phyloP scores from a whole-genome alignment of 2,797 vertebrate species.

The Chelidonichthys spinosus region DNA sequence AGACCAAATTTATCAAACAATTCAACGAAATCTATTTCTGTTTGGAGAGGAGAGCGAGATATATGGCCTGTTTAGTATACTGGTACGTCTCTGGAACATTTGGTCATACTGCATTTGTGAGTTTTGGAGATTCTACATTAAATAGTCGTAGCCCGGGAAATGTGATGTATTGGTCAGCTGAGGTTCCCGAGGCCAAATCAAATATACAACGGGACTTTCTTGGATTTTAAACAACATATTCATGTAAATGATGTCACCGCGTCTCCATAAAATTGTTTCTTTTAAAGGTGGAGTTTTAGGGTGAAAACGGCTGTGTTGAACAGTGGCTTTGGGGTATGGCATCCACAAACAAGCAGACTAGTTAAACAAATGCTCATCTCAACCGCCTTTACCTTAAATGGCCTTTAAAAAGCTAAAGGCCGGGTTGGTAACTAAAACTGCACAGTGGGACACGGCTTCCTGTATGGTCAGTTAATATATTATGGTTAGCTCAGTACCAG shows the following conservation, averaged over 20 bases:
- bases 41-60: conserved; percentile 93
- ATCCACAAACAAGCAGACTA: conserved; percentile 56
- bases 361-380: conserved; percentile 51
- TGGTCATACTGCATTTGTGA: conserved; percentile 94
- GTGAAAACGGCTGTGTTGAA: conserved; percentile 70
- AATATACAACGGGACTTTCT: conserved; percentile 96
- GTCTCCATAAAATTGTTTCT: conserved; percentile 78
- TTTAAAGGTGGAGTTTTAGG: conserved; percentile 75
- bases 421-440: conserved; percentile 59
- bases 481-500: conserved; percentile 70
- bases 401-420: conserved; percentile 68
- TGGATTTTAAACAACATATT: conserved; percentile 94
- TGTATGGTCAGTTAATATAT: conserved; percentile 75
- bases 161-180: conserved; percentile 93
- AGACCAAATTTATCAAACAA: conserved; percentile 97
- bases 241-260: conserved; percentile 95
- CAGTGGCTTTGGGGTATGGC: conserved; percentile 55
- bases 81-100: conserved; percentile 92
- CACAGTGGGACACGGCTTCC: conserved; percentile 69
- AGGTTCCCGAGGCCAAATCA: conserved; percentile 91
- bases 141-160: conserved; percentile 93
- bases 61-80: conserved; percentile 94
- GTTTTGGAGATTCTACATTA: conserved; percentile 98
- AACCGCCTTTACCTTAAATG: conserved; percentile 68
- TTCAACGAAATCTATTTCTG: conserved; percentile 96